Evolutionary conservation across 1,140 invertebrate genomes (phyloP).

Genomic region (Lasioglossum albipes): DNA sequence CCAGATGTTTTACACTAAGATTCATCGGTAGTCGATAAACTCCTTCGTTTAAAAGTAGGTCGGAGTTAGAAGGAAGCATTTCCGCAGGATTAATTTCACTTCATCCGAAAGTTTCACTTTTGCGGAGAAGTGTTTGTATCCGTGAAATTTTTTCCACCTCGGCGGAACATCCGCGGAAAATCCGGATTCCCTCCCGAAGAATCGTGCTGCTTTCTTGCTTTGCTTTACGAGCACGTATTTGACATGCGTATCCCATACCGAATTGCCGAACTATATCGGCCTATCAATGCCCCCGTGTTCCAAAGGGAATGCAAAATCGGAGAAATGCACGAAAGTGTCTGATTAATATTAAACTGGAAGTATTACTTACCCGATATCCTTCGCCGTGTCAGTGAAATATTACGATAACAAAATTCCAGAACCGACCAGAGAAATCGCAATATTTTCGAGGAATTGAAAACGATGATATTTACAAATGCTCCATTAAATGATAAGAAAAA

Average conservation of each 20-base stretch:
- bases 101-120: constrained; percentile 18
- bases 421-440: background rate
- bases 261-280: constrained; percentile 48
- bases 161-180: background rate
- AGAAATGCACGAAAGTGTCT: background rate
- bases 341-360: background rate
- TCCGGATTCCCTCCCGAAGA: constrained; percentile 15
- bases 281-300: constrained; percentile 12
- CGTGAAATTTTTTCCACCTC: background rate
- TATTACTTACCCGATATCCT: background rate
- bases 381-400: background rate
- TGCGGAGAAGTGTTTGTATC: background rate
- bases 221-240: constrained; percentile 49
- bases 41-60: background rate
- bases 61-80: background rate
- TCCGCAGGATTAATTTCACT: constrained; percentile 9
- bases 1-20: background rate
- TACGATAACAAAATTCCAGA: background rate
- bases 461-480: too few species aligned
- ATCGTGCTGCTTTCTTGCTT: constrained; percentile 19
- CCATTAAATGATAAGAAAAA: too few species aligned
- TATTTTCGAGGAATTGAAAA: too few species aligned
- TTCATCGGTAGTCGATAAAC: background rate
- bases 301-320: constrained; percentile 12
- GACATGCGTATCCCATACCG: constrained; percentile 51